phyloP scores from a whole-genome alignment of 2,797 vertebrate genomes.

The Galaxias olidus region DNA sequence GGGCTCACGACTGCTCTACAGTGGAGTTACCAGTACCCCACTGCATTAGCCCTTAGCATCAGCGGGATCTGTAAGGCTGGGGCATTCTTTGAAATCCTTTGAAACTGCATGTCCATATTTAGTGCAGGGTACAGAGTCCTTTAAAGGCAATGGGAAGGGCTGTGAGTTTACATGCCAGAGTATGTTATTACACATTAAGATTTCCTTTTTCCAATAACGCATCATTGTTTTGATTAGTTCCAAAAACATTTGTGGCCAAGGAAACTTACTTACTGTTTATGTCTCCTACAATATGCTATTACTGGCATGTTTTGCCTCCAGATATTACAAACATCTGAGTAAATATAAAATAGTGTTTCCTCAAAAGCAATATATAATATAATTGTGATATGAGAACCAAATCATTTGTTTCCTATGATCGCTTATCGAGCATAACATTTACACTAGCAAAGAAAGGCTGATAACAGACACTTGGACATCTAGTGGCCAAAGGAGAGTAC shows the following conservation, averaged over 20 bases:
- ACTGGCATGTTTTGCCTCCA: no score
- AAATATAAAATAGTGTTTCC: constrained; percentile 2
- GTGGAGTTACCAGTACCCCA: constrained; percentile 60
- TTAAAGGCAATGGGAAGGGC: constrained; percentile 94
- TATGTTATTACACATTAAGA: constrained; percentile 48
- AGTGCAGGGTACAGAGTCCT: constrained; percentile 91
- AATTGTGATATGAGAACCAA: background rate
- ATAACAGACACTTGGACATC: constrained; percentile 45
- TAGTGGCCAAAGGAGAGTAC: constrained; percentile 51
- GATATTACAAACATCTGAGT: background rate
- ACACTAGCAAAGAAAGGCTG: background rate
- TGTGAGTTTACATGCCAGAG: constrained; percentile 67
- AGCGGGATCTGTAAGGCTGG: constrained; percentile 84
- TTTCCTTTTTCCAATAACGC: constrained; percentile 62
- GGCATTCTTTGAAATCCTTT: constrained; percentile 97
- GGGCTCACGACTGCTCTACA: constrained; percentile 44
- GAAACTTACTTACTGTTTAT: no score
- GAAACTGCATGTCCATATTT: constrained; percentile 98
- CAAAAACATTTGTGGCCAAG: constrained; percentile 2
- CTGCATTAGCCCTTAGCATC: constrained; percentile 73
- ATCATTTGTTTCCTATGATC: background rate
- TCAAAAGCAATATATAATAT: background rate
- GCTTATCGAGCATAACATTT: background rate
- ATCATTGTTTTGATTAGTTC: constrained; percentile 40
- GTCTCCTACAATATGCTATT: background rate